Evolutionary conservation across 2,797 vertebrate genomes (phyloP), one percentile per base, ranked within the genome.

Genomic region (Zenarchopterus dispar): DNA sequence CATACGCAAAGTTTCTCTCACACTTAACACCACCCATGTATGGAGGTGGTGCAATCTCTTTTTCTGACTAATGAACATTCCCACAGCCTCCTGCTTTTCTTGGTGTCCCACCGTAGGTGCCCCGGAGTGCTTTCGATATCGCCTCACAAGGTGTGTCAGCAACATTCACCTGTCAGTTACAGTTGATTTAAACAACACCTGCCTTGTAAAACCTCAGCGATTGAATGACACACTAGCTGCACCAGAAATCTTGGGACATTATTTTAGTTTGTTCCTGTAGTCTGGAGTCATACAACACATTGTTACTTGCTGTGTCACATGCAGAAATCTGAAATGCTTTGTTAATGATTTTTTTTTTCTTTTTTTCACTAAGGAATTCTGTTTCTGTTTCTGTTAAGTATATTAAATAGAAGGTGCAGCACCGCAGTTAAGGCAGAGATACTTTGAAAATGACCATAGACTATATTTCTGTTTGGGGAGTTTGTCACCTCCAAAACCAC

Each of bases 41-140:
- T 11, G 16, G 33, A 36, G 23, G 50, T 82, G 64, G 77, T 43
- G 76, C 57, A 71, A 78, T 54, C 42, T n/a, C 2, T 10, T 13
- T 22, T 31, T 50, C 49, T 49, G 19, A 62, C 69, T 57, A 47
- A 47, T 19, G 18, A 22, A 53, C 46, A 56, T 63, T 75, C 78
- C 61, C 62, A 62, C 54, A 65, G 55, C 13, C 55, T 59, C 49
- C 6, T 15, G 64, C 33, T 28, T 55, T 61, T 75, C 47, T 62
- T 66, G 63, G 45, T 67, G 58, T 62, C 51, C 39, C 18, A 7
- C 49, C 10, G 19, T 3, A 16, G 18, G 2, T 45, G 45, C 45
- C 15, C 22, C 15, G 15, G 42, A 56, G 49, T 51, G 54, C 56
- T 70, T 67, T 75, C 6, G 0, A 55, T 58, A 50, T 42, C 26